Base-by-base conservation (phyloP, 1,140 invertebrate genomes). In the Drosophila subobscura region DNA sequence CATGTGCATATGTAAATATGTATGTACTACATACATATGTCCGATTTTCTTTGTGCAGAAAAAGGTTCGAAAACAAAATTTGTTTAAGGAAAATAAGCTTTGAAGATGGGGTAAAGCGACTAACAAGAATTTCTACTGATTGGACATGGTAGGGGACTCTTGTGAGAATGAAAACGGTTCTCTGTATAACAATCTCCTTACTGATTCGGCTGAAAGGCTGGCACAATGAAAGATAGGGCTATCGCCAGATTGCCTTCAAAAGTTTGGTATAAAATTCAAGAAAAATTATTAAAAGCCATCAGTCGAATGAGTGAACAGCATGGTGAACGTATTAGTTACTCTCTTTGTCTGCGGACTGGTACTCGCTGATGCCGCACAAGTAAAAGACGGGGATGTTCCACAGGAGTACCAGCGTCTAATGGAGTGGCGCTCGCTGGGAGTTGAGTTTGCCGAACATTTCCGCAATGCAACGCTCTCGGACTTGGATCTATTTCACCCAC, bases 191-290 rank as follows among this genome's bases (percentile, higher is more conserved):
- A 33, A 33, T 33, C 29, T 10, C 5, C 1, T 6, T 10, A 33
- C 29, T 33, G 29, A 33, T 33, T 10, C 33, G 33, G 33, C 33
- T 10, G 8, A 10, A 37, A 12, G 33, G 22, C 25, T 33, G 65
- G 29, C 23, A 54, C 29, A 55, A 61, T 50, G 29, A 16, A 20
- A 55, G 65, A 68, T 68, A 68, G 12, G 4, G 33, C 22, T 67
- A 68, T 68, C 65, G 42, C 3, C 7, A 45, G 61, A 47, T 67
- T 68, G 29, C 42, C 49, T 25, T 3, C 22, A 3, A 29, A 25
- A 23, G 4, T 3, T 49, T 16, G 20, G n/a, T 41, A 67, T 67
- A 67, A 66, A 66, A 29, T 23, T 29, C 10, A 29, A 55, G 20
- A 6, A 3, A 7, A 23, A 27, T 2, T 5, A 8, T 6, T 1